Evolutionary conservation across 1,140 invertebrate species (phyloP), one percentile per base, ranked within the genome.

Genomic region (Dreissena polymorpha): DNA sequence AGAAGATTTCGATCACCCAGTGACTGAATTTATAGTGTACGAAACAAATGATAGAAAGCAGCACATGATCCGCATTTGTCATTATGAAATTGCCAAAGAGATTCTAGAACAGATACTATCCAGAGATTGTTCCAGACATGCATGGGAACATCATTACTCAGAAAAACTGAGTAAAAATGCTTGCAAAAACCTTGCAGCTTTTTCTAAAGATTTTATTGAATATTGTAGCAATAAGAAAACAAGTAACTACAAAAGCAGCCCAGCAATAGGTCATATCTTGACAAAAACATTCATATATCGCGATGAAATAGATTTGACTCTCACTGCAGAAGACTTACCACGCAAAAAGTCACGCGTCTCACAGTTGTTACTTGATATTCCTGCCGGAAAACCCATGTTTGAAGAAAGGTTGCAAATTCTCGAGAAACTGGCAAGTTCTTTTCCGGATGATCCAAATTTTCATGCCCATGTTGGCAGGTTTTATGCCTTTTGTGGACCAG

Each of bases 21-120:
- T 80, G 10, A 57, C 64, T 77, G 76, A 84, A 60, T 86, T 86
- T 16, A 39, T 85, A 50, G 80, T 85, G 25, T 60, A 49, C 27
- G 83, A 81, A 16, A 68, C 16, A 21, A 72, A 83, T 39, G 76
- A 78, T 23, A 39, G 65, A 2, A 74, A 57, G 69, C 69, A 25
- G 25, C 84, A 87, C 55, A 68, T 67, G 13, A 80, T 87, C 7
- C 71, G 86, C 64, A 81, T 87, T 27, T 83, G 75, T 57, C 85
- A 87, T 68, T 85, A 81, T 67, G 14, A 64, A 10, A 71, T 87
- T 16, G 86, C 85, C 12, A 81, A 86, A 60, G 85, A 83, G 69
- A 89, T 89, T n/a, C 65, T 89, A 7, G 87, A 89, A 25, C 86
- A 86, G 21, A 73, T 88, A 49, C 72, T 88, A 39, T 51, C 68